Conservation (phyloP, 2,888 invertebrate species). For the Perdita meconis region DNA sequence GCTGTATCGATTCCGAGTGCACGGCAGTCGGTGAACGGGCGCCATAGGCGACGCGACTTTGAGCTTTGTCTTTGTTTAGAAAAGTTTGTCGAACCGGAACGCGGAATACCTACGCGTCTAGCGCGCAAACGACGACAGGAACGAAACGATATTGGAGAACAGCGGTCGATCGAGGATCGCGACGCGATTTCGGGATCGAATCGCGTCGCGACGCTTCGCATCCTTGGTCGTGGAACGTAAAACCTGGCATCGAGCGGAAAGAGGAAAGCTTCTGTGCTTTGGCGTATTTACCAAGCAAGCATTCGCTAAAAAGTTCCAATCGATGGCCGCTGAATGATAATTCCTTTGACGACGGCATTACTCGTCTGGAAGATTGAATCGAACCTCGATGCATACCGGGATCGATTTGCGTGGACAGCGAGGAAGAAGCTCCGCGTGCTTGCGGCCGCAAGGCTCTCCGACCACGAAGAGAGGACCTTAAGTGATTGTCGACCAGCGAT, state of each 20-base stretch:
- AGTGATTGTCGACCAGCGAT: constrained; percentile 63
- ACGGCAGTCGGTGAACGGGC: background rate
- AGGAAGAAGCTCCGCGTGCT: constrained; percentile 51
- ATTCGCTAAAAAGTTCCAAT: background rate
- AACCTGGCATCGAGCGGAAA: background rate
- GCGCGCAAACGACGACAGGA: no score
- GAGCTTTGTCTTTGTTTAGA: background rate
- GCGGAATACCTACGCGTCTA: no score
- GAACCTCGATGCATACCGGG: constrained; percentile 11
- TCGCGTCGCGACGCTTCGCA: background rate
- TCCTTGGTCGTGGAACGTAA: background rate
- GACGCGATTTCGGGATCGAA: no score
- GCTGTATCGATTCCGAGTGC: background rate
- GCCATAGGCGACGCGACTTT: background rate
- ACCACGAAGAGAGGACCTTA: constrained; percentile 56
- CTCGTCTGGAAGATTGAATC: constrained; percentile 51
- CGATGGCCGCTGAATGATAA: constrained; percentile 38
- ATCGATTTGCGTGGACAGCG: constrained; percentile 58
- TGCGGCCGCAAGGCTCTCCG: constrained; percentile 39
- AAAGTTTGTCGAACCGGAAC: no score
- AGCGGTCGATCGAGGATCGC: no score
- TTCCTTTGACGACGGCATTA: constrained; percentile 43
- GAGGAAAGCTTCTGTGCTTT: background rate
- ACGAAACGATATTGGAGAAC: no score
- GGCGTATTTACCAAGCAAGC: background rate